A percentile compares a stretch with the other conserved stretches of the same genome.
phyloP scores from a whole-genome alignment of 2,797 vertebrate genomes.

The Chrysocyon brachyurus region DNA sequence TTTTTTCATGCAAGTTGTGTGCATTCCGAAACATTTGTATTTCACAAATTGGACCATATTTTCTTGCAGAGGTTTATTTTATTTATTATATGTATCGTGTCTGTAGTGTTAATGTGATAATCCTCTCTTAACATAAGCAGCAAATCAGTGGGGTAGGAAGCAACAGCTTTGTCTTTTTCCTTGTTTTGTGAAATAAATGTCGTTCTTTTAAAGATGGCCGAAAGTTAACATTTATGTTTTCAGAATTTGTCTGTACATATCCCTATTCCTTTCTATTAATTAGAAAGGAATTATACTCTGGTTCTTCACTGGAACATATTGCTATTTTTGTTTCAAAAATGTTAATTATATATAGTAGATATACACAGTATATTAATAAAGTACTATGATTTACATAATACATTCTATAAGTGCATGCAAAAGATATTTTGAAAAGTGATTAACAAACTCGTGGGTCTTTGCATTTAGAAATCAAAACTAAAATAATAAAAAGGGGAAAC shows the following conservation, averaged over 20 bases:
- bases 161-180: slow-evolving; percentile 46
- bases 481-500: slow-evolving; percentile 45
- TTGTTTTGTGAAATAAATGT: slow-evolving; percentile 70
- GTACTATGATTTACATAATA: slow-evolving; percentile 43
- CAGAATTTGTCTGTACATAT: slow-evolving; percentile 54
- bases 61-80: slow-evolving; percentile 73
- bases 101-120: slow-evolving; percentile 52
- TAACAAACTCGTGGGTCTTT: slow-evolving; percentile 45
- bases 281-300: slow-evolving; percentile 55
- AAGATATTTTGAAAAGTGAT: slow-evolving; percentile 68
- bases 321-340: slow-evolving; percentile 70
- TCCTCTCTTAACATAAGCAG: slow-evolving; percentile 69
- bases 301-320: slow-evolving; percentile 61
- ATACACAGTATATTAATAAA: slow-evolving; percentile 71
- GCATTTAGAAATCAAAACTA: slow-evolving; percentile 63
- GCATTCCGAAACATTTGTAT: slow-evolving; percentile 72
- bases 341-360: slow-evolving; percentile 70
- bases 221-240: slow-evolving; percentile 64
- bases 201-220: slow-evolving; percentile 67
- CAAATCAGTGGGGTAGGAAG: slow-evolving; percentile 72
- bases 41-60: slow-evolving; percentile 64
- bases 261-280: neutral
- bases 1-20: slow-evolving; percentile 83
- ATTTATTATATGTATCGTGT: slow-evolving; percentile 70
- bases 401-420: slow-evolving; percentile 55